Conservation (phyloP, 2,888 invertebrate species). For the Abscondita cerata region DNA sequence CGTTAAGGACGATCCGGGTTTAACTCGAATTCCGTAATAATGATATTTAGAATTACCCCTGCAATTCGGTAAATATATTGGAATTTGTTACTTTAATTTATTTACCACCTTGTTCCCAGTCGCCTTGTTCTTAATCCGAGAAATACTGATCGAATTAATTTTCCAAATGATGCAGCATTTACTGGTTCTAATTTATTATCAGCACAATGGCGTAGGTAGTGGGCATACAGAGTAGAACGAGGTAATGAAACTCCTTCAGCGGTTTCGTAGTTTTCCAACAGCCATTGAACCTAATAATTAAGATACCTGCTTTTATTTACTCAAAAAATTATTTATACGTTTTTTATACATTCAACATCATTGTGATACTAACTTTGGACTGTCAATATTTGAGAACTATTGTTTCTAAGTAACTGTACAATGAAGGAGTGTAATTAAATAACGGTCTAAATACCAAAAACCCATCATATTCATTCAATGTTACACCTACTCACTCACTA, state of each 20-base stretch:
- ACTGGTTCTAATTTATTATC: conserved; percentile 96
- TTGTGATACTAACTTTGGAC: too few relatives aligned
- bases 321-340: too few relatives aligned
- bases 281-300: conserved; percentile 84
- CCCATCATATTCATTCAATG: too few relatives aligned
- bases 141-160: conserved; percentile 97
- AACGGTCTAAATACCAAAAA: too few relatives aligned
- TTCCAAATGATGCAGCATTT: conserved; percentile 99
- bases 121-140: conserved; percentile 92
- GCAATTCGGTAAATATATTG: too few relatives aligned
- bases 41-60: conserved; percentile 99
- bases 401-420: too few relatives aligned
- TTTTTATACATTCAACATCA: too few relatives aligned
- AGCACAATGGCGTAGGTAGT: conserved; percentile 94
- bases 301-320: too few relatives aligned
- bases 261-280: conserved; percentile 97
- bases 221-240: conserved; percentile 93
- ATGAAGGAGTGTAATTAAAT: too few relatives aligned
- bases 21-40: conserved; percentile 99
- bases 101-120: conserved; percentile 92
- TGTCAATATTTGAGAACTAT: too few relatives aligned
- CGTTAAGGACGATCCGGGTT: conserved; percentile 80
- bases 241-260: conserved; percentile 75
- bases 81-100: too few relatives aligned
- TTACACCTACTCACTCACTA: too few relatives aligned